Evolutionary conservation across 1,140 invertebrate genomes (phyloP).

Genomic region (Goniozus legneri): DNA sequence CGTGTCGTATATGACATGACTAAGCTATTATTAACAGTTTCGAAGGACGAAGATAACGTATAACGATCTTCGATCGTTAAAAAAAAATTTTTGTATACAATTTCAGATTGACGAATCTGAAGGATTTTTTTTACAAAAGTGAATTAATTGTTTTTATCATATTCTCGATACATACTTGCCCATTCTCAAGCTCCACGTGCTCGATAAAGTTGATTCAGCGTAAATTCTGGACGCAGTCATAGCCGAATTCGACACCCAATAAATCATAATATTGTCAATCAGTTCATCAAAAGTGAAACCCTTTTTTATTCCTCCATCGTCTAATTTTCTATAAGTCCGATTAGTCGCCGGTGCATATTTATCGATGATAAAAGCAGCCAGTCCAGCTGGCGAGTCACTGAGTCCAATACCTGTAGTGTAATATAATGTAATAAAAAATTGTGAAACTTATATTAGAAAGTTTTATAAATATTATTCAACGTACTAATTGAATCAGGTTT

Average conservation of each 20-base stretch:
- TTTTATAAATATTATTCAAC: conserved; percentile 23
- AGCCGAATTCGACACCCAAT: conserved; percentile 69
- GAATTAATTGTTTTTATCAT: too few species aligned
- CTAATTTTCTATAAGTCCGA: conserved; percentile 28
- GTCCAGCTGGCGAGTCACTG: conserved; percentile 62
- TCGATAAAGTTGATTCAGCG: too few species aligned
- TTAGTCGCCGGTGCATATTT: conserved; percentile 70
- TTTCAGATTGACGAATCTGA: too few species aligned
- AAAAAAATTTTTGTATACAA: too few species aligned
- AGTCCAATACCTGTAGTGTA: conserved; percentile 54
- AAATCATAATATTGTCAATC: conserved; percentile 75
- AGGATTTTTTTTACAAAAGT: too few species aligned
- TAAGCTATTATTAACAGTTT: too few species aligned
- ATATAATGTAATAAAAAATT: conserved; percentile 1
- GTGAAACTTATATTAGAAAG: too few species aligned
- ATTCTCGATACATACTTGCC: conserved; percentile 44
- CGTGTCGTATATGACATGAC: too few species aligned
- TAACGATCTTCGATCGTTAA: too few species aligned
- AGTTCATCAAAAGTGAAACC: conserved; percentile 62
- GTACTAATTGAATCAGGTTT: conserved; percentile 84
- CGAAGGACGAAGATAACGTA: too few species aligned
- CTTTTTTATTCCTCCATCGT: conserved; percentile 61
- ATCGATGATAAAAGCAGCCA: conserved; percentile 72
- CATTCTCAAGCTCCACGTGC: too few species aligned
- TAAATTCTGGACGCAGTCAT: conserved; percentile 67